These are phyloP conservation scores for Thunnus albacares DNA, from an alignment of 2,797 vertebrate species.

Conservation along the genomic window DNA sequence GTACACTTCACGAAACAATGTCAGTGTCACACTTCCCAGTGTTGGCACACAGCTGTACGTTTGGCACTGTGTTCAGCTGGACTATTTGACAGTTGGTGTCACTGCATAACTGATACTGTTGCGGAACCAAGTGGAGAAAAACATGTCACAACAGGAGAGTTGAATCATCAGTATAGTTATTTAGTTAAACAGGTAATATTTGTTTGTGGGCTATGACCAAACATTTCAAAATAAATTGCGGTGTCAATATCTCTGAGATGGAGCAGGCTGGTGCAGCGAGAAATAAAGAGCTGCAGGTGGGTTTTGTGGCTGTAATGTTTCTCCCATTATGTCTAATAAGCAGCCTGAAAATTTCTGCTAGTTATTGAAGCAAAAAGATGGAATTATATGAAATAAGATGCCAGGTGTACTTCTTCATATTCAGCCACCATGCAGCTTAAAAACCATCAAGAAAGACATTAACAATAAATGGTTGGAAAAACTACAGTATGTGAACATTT, in stretches of 20 bases:
- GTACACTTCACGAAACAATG: neutral
- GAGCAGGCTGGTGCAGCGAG: conserved; percentile 10
- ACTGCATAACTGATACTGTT: conserved; percentile 38
- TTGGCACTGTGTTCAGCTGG: conserved; percentile 32
- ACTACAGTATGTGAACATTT: neutral
- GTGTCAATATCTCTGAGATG: conserved; percentile 15
- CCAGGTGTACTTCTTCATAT: neutral
- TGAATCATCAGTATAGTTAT: conserved; percentile 23
- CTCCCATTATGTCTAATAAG: conserved; percentile 16
- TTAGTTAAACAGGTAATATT: conserved; percentile 38
- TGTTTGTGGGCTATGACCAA: conserved; percentile 26
- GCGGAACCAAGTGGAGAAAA: conserved; percentile 47
- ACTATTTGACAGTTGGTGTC: conserved; percentile 21
- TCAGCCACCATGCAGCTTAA: neutral
- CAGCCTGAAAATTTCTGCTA: neutral
- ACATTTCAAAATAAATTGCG: conserved; percentile 22
- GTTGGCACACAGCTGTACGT: conserved; percentile 29
- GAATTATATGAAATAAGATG: neutral
- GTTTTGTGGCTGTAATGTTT: neutral
- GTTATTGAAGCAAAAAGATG: neutral
- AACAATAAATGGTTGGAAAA: neutral
- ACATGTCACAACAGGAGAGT: conserved; percentile 34
- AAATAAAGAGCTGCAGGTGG: conserved; percentile 23
- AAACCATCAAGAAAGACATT: neutral
- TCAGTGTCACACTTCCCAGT: conserved; percentile 20